Evolutionary conservation across 2,113 vertebrate species (phyloP).

Genomic region (Lates calcarifer): DNA sequence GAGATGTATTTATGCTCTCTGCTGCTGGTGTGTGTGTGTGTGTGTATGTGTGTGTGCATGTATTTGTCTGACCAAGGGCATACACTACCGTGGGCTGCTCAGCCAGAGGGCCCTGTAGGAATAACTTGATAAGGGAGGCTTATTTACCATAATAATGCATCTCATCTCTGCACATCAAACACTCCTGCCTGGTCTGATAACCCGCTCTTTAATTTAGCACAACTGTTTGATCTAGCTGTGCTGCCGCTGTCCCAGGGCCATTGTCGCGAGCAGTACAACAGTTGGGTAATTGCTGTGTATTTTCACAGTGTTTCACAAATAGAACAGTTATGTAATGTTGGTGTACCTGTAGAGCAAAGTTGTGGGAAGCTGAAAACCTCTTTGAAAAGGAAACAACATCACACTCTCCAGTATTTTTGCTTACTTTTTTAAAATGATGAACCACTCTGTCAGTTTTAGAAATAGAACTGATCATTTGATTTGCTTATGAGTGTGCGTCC

Average conservation of each 20-base stretch:
- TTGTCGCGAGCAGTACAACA: slow-evolving; percentile 68
- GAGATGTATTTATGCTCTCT: slow-evolving; percentile 60
- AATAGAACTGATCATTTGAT: too few relatives aligned
- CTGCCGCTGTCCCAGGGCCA: slow-evolving; percentile 66
- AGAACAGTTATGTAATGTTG: slow-evolving; percentile 50
- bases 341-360: slow-evolving; percentile 25
- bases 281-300: slow-evolving; percentile 77
- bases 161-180: slow-evolving; percentile 80
- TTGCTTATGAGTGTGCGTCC: too few relatives aligned
- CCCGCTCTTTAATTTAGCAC: slow-evolving; percentile 74
- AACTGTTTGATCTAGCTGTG: slow-evolving; percentile 77
- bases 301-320: slow-evolving; percentile 69
- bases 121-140: slow-evolving; percentile 69
- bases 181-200: slow-evolving; percentile 75
- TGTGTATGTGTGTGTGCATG: neutral
- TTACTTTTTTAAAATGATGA: neutral
- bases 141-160: slow-evolving; percentile 79
- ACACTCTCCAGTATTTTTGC: too few relatives aligned
- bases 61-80: slow-evolving; percentile 68
- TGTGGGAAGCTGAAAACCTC: slow-evolving; percentile 9
- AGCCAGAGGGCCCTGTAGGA: slow-evolving; percentile 69
- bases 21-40: slow-evolving; percentile 27
- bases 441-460: too few relatives aligned
- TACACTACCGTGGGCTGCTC: slow-evolving; percentile 52
- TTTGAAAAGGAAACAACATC: slow-evolving; percentile 4